These are phyloP conservation scores for Drosophila parabipectinata DNA, from an alignment of 1,140 invertebrate species.

Conservation along the genomic window DNA sequence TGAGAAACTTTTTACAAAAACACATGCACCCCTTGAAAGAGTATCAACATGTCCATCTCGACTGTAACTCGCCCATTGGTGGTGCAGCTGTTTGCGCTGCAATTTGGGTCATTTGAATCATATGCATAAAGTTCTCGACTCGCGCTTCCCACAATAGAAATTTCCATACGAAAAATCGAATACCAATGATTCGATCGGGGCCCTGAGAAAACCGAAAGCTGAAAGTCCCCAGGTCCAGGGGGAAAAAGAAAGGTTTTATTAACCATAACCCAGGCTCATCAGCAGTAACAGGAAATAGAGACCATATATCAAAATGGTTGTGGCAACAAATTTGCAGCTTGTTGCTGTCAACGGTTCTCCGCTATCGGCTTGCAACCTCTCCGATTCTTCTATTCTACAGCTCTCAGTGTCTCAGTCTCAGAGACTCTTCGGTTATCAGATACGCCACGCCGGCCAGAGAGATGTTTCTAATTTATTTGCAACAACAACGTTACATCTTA, in stretches of 20 bases:
- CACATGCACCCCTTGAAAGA: background rate
- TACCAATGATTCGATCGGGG: constrained; percentile 10
- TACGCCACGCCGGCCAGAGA: constrained; percentile 57
- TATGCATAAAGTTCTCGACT: constrained; percentile 70
- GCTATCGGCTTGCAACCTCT: constrained; percentile 34
- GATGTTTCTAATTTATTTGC: constrained; percentile 76
- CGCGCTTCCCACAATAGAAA: constrained; percentile 61
- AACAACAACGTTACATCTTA: constrained; percentile 63
- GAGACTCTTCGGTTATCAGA: constrained; percentile 65
- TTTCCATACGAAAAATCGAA: constrained; percentile 39
- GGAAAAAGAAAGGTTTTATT: constrained; percentile 37
- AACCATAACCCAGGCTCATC: constrained; percentile 52
- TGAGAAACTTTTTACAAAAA: no score
- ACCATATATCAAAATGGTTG: constrained; percentile 68
- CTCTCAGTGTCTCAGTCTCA: constrained; percentile 15
- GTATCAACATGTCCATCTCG: constrained; percentile 32
- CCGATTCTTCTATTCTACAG: constrained; percentile 13
- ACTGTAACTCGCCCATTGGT: constrained; percentile 35
- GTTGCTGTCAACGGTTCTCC: constrained; percentile 53
- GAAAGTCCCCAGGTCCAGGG: constrained; percentile 4
- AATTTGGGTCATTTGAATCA: constrained; percentile 80
- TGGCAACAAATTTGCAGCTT: constrained; percentile 67
- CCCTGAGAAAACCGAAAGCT: background rate
- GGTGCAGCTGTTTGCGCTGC: constrained; percentile 68
- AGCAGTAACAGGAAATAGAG: constrained; percentile 76